Evolutionary conservation across 37 sponge, comb jelly and placozoan species (phyloP).

Genomic region (Oopsacas minuta): DNA sequence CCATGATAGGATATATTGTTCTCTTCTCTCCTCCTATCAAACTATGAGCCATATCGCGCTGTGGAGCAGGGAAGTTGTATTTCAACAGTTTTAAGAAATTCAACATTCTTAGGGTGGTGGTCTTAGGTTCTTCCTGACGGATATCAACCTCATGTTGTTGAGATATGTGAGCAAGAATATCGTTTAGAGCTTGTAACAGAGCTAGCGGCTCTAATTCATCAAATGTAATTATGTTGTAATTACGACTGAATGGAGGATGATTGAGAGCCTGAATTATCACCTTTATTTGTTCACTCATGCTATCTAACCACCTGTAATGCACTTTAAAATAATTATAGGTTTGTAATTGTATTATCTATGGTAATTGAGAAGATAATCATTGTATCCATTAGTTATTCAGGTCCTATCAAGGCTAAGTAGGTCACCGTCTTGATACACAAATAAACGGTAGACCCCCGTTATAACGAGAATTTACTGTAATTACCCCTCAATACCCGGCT

Average conservation of each 20-base stretch:
- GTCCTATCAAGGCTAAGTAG: no score
- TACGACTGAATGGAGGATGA: slow-evolving; percentile 56
- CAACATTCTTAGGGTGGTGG: slow-evolving; percentile 81
- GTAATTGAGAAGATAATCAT: no score
- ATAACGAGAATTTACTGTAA: no score
- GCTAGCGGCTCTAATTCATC: slow-evolving; percentile 70
- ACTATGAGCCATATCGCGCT: slow-evolving; percentile 57
- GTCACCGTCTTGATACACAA: no score
- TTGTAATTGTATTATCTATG: not conserved
- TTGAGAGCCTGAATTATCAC: slow-evolving; percentile 79
- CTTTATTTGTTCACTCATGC: slow-evolving; percentile 75
- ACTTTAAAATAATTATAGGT: not conserved
- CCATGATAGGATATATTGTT: slow-evolving; percentile 58
- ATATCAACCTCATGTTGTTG: slow-evolving; percentile 84
- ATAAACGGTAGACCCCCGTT: no score
- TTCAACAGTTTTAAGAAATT: slow-evolving; percentile 63
- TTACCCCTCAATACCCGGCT: no score
- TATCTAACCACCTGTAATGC: not conserved
- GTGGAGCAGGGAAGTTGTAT: slow-evolving; percentile 56
- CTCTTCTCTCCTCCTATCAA: slow-evolving; percentile 61
- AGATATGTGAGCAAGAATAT: slow-evolving; percentile 80
- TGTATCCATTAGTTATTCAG: no score
- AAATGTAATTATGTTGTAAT: slow-evolving; percentile 71
- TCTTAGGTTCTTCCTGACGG: slow-evolving; percentile 81
- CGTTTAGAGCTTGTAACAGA: slow-evolving; percentile 89